Conservation (phyloP, 1,140 invertebrate species). For the Lethocerus indicus region DNA sequence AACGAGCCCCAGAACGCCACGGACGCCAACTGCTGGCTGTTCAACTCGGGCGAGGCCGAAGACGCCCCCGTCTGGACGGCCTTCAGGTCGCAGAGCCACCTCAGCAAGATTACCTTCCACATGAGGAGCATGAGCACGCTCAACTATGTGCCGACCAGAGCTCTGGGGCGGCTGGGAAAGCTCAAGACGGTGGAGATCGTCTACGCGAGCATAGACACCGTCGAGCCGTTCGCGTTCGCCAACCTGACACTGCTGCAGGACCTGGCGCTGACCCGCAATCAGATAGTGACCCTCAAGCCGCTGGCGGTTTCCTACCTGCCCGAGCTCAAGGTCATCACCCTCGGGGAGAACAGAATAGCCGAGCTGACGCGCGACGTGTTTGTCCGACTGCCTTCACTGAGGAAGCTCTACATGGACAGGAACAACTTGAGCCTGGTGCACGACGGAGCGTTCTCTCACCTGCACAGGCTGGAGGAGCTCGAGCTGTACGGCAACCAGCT, state of each 20-base stretch:
- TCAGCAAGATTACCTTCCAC: slow-evolving; percentile 48
- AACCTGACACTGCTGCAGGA: slow-evolving; percentile 46
- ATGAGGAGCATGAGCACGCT: slow-evolving; percentile 43
- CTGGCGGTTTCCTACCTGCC: slow-evolving; percentile 48
- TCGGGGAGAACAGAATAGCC: slow-evolving; percentile 50
- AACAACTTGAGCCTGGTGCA: slow-evolving; percentile 56
- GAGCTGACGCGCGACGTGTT: slow-evolving; percentile 53
- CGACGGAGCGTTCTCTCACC: slow-evolving; percentile 47
- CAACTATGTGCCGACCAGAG: slow-evolving; percentile 45
- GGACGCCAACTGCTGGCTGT: slow-evolving; percentile 40
- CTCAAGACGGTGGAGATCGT: slow-evolving; percentile 45
- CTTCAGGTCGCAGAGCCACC: slow-evolving; percentile 49
- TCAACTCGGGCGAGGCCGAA: slow-evolving; percentile 37
- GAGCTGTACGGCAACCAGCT: slow-evolving; percentile 53
- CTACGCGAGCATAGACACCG: slow-evolving; percentile 47
- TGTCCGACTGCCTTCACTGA: slow-evolving; percentile 44
- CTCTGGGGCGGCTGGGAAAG: slow-evolving; percentile 41
- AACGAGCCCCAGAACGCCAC: slow-evolving; percentile 23
- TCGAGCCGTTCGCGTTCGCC: slow-evolving; percentile 46
- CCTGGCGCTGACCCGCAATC: slow-evolving; percentile 44
- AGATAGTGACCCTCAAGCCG: slow-evolving; percentile 39
- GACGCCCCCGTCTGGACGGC: slow-evolving; percentile 43
- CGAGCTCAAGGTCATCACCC: slow-evolving; percentile 40
- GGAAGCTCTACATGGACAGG: slow-evolving; percentile 41
- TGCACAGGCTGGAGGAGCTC: slow-evolving; percentile 42